A percentile compares a stretch with the other conserved stretches of the same genome.
These are phyloP conservation scores for Sphaeridia pumilis DNA, from an alignment of 2,888 invertebrate genomes.

Conservation along the genomic window DNA sequence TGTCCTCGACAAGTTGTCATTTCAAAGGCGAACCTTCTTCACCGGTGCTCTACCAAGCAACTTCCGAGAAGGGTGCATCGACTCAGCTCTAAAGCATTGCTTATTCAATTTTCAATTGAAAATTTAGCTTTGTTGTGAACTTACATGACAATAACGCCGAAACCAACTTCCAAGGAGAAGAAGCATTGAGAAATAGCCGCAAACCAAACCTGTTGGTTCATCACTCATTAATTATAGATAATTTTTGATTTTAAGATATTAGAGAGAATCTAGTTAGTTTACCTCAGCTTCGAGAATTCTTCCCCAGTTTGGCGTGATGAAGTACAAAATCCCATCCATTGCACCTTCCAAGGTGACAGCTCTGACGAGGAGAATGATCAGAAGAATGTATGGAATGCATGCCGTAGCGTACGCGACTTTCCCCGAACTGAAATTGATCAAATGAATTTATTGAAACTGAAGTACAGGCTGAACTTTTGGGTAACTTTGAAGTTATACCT, in stretches of 20 bases:
- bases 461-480: background rate
- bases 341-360: constrained; percentile 53
- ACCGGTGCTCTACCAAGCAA: too few species aligned
- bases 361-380: constrained; percentile 58
- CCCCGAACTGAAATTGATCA: constrained; percentile 18
- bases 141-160: constrained; percentile 63
- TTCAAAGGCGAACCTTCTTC: too few species aligned
- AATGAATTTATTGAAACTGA: background rate
- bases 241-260: too few species aligned
- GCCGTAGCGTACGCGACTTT: constrained; percentile 83
- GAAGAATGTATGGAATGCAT: constrained; percentile 67
- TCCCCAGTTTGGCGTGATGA: constrained; percentile 65
- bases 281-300: constrained; percentile 57
- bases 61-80: too few species aligned
- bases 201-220: too few species aligned
- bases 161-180: constrained; percentile 54
- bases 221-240: too few species aligned
- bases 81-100: too few species aligned
- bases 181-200: constrained; percentile 60
- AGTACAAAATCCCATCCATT: constrained; percentile 61
- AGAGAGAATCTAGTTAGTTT: too few species aligned
- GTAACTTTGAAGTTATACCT: constrained; percentile 46
- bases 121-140: background rate
- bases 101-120: too few species aligned
- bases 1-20: too few species aligned